These are phyloP conservation scores for Labeo catla DNA, from an alignment of 2,113 vertebrate species.

Conservation along the genomic window DNA sequence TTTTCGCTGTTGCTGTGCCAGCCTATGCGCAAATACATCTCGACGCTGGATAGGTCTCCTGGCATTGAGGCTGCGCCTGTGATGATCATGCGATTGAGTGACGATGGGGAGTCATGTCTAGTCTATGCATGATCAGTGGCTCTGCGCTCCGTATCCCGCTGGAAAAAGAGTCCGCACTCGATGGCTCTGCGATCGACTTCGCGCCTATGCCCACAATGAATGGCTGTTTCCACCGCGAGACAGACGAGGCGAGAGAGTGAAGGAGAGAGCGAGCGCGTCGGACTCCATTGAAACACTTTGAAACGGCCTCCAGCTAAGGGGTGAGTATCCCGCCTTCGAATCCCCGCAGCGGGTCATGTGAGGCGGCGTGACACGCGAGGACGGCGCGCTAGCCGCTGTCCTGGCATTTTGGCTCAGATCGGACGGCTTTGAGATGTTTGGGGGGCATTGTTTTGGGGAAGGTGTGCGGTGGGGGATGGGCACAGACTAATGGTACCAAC, in stretches of 20 bases:
- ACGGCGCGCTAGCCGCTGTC: slow-evolving; percentile 30
- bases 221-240: slow-evolving; percentile 80
- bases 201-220: slow-evolving; percentile 83
- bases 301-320: slow-evolving; percentile 67
- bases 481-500: slow-evolving; percentile 61
- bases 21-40: slow-evolving; percentile 67
- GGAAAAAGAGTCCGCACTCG: slow-evolving; percentile 73
- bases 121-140: slow-evolving; percentile 67
- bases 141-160: slow-evolving; percentile 74
- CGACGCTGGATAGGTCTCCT: slow-evolving; percentile 67
- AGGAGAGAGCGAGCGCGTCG: slow-evolving; percentile 65
- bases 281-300: slow-evolving; percentile 63
- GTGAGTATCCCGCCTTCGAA: slow-evolving; percentile 66
- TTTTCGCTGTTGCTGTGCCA: slow-evolving; percentile 67
- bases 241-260: slow-evolving; percentile 56
- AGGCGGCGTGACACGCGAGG: slow-evolving; percentile 52
- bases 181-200: slow-evolving; percentile 78
- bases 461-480: slow-evolving; percentile 63
- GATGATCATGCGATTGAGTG: slow-evolving; percentile 71
- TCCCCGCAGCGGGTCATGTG: slow-evolving; percentile 57
- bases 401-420: slow-evolving; percentile 50
- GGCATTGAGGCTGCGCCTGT: slow-evolving; percentile 68
- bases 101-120: slow-evolving; percentile 68
- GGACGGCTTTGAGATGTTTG: slow-evolving; percentile 48
- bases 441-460: slow-evolving; percentile 63